A percentile compares a stretch with the other conserved stretches of the same genome.
Evolutionary conservation across 2,113 vertebrate species (phyloP).

Genomic region (Haliaeetus leucogaster): DNA sequence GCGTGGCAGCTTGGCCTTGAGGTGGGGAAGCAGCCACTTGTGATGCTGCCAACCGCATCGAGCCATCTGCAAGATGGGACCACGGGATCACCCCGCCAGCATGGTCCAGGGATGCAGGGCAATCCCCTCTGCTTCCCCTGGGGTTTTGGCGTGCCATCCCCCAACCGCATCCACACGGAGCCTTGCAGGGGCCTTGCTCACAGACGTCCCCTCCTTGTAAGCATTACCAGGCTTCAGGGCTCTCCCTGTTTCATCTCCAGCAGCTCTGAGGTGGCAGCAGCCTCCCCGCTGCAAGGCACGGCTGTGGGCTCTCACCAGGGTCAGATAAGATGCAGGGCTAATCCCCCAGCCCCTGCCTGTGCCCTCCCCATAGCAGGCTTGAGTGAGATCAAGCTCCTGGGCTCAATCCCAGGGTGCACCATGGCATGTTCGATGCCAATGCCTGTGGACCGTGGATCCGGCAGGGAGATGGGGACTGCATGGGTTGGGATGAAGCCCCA

Average conservation of each 20-base stretch:
- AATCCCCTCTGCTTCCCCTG: not conserved
- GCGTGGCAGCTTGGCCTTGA: rapidly evolving
- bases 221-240: not conserved
- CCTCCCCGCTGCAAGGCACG: rapidly evolving
- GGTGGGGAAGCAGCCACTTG: not conserved
- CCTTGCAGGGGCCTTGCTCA: no score
- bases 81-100: rapidly evolving
- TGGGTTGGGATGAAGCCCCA: not conserved
- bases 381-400: not conserved
- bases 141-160: not conserved
- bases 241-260: not conserved
- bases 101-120: rapidly evolving
- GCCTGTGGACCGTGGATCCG: not conserved
- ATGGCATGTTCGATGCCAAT: rapidly evolving
- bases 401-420: not conserved
- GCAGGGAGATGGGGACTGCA: not conserved
- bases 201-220: rapidly evolving
- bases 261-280: not conserved
- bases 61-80: rapidly evolving
- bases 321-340: not conserved
- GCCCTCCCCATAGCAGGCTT: no score
- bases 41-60: rapidly evolving
- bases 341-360: not conserved
- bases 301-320: not conserved
- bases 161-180: not conserved